These are phyloP conservation scores for Drosophila fuyamai DNA, from an alignment of 1,140 invertebrate species.

Conservation along the genomic window DNA sequence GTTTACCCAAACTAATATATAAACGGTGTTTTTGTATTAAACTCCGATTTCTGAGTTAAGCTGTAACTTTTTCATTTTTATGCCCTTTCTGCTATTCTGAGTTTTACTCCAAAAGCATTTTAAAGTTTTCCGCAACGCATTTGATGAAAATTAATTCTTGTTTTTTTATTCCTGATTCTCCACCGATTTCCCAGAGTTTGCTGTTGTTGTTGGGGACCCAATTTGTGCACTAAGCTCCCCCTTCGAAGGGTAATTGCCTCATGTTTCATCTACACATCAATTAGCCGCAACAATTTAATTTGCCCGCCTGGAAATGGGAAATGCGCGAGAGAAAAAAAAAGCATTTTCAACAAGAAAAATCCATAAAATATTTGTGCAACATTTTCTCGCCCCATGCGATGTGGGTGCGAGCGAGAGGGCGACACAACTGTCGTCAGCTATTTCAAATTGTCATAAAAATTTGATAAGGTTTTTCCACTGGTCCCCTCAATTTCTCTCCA, in stretches of 20 bases:
- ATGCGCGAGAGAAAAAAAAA: conserved; percentile 33
- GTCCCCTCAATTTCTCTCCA: not conserved
- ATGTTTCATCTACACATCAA: conserved; percentile 71
- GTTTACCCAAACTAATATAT: no score
- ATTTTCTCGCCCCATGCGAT: conserved; percentile 19
- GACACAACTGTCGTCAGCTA: conserved; percentile 71
- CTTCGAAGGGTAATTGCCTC: conserved; percentile 43
- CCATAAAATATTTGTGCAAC: conserved; percentile 73
- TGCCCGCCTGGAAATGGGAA: conserved; percentile 44
- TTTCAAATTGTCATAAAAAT: conserved; percentile 77
- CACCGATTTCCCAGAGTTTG: conserved; percentile 2
- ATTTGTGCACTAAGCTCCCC: conserved; percentile 71
- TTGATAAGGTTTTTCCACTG: conserved; percentile 70
- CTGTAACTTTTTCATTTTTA: not conserved
- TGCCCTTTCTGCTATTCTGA: not conserved
- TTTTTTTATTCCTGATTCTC: not conserved
- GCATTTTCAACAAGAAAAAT: conserved; percentile 67
- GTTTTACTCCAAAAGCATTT: conserved; percentile 18
- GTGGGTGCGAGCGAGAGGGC: conserved; percentile 15
- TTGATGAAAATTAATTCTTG: conserved; percentile 7
- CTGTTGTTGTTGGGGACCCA: conserved; percentile 32
- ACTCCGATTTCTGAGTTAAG: not conserved
- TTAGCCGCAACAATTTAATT: conserved; percentile 77
- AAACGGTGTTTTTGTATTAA: not conserved
- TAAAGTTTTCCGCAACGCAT: conserved; percentile 14